Percentiles rank a stretch among this genome's conserved stretches.
These are phyloP conservation scores for Cylas formicarius DNA, from an alignment of 1,140 invertebrate species.

Conservation along the genomic window DNA sequence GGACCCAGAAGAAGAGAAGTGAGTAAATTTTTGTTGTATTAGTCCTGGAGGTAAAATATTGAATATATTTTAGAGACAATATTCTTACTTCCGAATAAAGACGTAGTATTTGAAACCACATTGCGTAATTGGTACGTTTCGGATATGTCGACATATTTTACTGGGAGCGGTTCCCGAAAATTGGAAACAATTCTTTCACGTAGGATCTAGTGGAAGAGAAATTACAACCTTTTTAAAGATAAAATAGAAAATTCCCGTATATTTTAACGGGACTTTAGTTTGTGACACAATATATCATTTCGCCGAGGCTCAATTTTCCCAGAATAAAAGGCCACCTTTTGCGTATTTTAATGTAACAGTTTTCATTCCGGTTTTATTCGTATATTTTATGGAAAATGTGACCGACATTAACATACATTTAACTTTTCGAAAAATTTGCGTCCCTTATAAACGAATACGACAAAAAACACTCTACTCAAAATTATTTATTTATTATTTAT, in stretches of 20 bases:
- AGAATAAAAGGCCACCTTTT: slow-evolving; percentile 19
- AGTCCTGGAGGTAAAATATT: slow-evolving; percentile 6
- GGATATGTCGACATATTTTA: too few relatives aligned
- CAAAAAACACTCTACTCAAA: too few relatives aligned
- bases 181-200: slow-evolving; percentile 25
- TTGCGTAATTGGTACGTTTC: too few relatives aligned
- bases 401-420: too few relatives aligned
- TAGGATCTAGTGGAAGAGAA: slow-evolving; percentile 21
- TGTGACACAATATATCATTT: slow-evolving; percentile 23
- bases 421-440: too few relatives aligned
- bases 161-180: slow-evolving; percentile 24
- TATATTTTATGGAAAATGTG: too few relatives aligned
- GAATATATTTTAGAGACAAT: slow-evolving; percentile 6
- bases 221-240: slow-evolving; percentile 22
- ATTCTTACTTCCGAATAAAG: slow-evolving; percentile 4
- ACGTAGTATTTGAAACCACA: too few relatives aligned
- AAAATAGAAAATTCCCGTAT: slow-evolving; percentile 25
- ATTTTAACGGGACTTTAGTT: slow-evolving; percentile 24
- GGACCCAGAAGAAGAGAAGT: slow-evolving; percentile 15
- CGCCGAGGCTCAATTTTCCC: slow-evolving; percentile 17
- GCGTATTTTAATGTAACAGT: too few relatives aligned
- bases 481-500: too few relatives aligned
- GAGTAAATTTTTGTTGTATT: slow-evolving; percentile 1
- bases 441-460: too few relatives aligned
- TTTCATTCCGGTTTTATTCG: too few relatives aligned